A percentile compares a stretch with the other conserved stretches of the same genome.
Evolutionary conservation across 2,113 vertebrate genomes (phyloP).

Genomic region (Rattus rattus): DNA sequence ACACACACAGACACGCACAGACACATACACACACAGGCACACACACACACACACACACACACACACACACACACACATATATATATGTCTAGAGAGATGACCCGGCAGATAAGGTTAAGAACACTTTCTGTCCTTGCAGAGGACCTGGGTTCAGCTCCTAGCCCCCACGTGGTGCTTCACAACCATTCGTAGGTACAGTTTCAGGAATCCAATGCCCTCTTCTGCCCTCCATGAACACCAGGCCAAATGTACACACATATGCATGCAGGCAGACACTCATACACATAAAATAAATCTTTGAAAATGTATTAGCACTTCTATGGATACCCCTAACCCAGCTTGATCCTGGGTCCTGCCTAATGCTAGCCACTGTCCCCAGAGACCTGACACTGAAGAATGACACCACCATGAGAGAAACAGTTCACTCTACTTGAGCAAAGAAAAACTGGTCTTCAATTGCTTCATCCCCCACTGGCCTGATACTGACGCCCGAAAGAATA

Average conservation of each 20-base stretch:
- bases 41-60: no score
- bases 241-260: not conserved
- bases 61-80: no score
- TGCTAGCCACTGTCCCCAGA: not conserved
- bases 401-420: not conserved
- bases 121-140: not conserved
- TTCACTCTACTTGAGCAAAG: not conserved
- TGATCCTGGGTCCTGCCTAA: not conserved
- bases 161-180: not conserved
- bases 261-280: not conserved
- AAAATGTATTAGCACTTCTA: not conserved
- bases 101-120: not conserved
- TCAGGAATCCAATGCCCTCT: not conserved
- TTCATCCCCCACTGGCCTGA: not conserved
- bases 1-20: no score
- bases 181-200: not conserved
- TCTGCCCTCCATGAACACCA: not conserved
- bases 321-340: not conserved
- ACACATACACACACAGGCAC: no score
- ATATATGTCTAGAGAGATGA: not conserved
- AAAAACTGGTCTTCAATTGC: constrained; percentile 8
- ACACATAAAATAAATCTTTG: not conserved
- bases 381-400: not conserved
- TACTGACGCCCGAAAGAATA: constrained; percentile 54
- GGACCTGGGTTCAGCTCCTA: not conserved